Percentiles rank a stretch among this genome's conserved stretches.
These are phyloP conservation scores for Bradypodion pumilum DNA, from an alignment of 2,797 vertebrate genomes.

Conservation along the genomic window DNA sequence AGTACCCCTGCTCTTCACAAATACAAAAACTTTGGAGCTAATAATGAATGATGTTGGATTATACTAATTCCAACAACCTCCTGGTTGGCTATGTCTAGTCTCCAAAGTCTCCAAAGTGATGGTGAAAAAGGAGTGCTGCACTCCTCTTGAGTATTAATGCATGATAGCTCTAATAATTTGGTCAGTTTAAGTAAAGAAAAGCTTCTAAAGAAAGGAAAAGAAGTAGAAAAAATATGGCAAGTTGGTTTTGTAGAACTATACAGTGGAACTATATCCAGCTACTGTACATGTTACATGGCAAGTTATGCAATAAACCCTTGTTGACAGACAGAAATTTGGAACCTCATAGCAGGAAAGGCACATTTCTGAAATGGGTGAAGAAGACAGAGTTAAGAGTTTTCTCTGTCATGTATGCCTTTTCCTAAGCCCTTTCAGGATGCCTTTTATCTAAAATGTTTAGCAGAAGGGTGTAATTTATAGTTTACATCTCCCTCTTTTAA, in stretches of 20 bases:
- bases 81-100: no score
- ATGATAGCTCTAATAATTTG: background rate
- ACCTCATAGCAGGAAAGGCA: no score
- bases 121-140: background rate
- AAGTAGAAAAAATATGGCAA: slow-evolving; percentile 31
- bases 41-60: background rate
- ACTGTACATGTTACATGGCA: background rate
- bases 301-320: background rate
- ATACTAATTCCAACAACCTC: background rate
- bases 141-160: background rate
- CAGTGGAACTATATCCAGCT: background rate
- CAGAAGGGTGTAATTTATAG: background rate
- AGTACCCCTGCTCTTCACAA: no score
- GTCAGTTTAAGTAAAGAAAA: background rate
- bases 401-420: background rate
- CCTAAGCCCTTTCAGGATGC: background rate
- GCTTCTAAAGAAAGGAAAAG: background rate
- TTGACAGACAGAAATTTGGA: background rate
- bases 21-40: background rate
- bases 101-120: background rate
- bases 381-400: background rate
- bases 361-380: background rate
- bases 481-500: slow-evolving; percentile 19
- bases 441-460: background rate
- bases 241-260: slow-evolving; percentile 38